Base-by-base conservation (phyloP, 1,140 invertebrate genomes). In the Pseudobourletiella spinata region DNA sequence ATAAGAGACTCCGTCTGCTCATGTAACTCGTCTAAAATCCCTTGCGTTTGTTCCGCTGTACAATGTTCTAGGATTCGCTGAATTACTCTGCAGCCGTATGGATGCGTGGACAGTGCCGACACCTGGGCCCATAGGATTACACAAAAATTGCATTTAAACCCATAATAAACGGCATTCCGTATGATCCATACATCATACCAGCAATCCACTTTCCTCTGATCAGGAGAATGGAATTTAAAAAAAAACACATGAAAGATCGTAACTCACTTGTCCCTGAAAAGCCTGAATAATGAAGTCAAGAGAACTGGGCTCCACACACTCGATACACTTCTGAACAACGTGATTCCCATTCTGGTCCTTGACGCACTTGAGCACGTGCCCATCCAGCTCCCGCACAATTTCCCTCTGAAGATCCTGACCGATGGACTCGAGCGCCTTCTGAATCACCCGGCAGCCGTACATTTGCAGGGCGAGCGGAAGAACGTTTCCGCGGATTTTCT, bases 261-360 rank as follows among this genome's bases (percentile, higher is more conserved):
- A n/a, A n/a, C n/a, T n/a, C n/a, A 84, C 82, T 75, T 98, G 94
- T 58, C 90, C 91, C 71, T 89, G 87, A 76, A 99, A 99, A 51
- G 97, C 93, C 76, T 94, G 91, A 65, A 99, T 98, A 64, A 99
- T 95, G 76, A 99, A 99, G 78, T 93, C 93, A 64, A 99, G 79
- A 67, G 93, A 90, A 66, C 86, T 81, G 3, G 96, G 94, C 73
- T 98, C 93, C 16, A 99, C 95, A 78, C 95, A 96, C 78, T 99
- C 97, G 65, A 99, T 99, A 76, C 95, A 98, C 72, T 98, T 99
- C 77, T 99, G 96, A 29, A 93, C 86, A 70, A 94, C 96, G 77
- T 99, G 96, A 76, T 99, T 99, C 44, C 90, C 96, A 78, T 99
- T 99, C 76, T 99, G 96, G 78, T 99, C 96, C 78, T 98, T 98